phyloP scores from a whole-genome alignment of 2,113 vertebrate species.

The Misgurnus mizolepis region DNA sequence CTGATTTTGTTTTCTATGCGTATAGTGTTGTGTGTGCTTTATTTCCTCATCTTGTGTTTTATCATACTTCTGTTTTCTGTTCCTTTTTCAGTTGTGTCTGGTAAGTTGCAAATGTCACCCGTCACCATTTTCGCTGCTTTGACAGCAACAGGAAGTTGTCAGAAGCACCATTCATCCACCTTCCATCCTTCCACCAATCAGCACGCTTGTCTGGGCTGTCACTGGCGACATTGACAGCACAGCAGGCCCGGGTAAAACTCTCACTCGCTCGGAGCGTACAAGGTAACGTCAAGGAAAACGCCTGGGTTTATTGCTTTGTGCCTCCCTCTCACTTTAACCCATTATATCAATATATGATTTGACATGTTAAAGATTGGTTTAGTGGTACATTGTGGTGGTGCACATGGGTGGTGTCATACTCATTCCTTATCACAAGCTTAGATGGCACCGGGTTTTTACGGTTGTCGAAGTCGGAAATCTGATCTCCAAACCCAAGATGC shows the following conservation, averaged over 20 bases:
- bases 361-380: conserved; percentile 68
- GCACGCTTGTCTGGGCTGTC: conserved; percentile 89
- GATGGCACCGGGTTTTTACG: background rate
- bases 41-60: conserved; percentile 78
- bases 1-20: conserved; percentile 54
- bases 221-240: conserved; percentile 85
- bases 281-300: conserved; percentile 82
- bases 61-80: conserved; percentile 85
- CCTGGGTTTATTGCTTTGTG: conserved; percentile 61
- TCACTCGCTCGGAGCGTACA: conserved; percentile 73
- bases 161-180: conserved; percentile 84
- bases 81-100: conserved; percentile 95
- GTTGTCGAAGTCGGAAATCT: conserved; percentile 56
- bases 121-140: conserved; percentile 90
- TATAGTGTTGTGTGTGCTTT: conserved; percentile 60
- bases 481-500: conserved; percentile 68
- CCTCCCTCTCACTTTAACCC: conserved; percentile 56
- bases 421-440: conserved; percentile 16
- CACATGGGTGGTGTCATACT: conserved; percentile 34
- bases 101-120: conserved; percentile 99
- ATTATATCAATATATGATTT: conserved; percentile 54
- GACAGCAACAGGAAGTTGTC: conserved; percentile 90
- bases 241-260: conserved; percentile 89
- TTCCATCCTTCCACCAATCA: conserved; percentile 91
- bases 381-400: conserved; percentile 29